A percentile compares a stretch with the other conserved stretches of the same genome.
These are phyloP conservation scores for Megaleporinus macrocephalus DNA, from an alignment of 2,113 vertebrate genomes.

Conservation along the genomic window DNA sequence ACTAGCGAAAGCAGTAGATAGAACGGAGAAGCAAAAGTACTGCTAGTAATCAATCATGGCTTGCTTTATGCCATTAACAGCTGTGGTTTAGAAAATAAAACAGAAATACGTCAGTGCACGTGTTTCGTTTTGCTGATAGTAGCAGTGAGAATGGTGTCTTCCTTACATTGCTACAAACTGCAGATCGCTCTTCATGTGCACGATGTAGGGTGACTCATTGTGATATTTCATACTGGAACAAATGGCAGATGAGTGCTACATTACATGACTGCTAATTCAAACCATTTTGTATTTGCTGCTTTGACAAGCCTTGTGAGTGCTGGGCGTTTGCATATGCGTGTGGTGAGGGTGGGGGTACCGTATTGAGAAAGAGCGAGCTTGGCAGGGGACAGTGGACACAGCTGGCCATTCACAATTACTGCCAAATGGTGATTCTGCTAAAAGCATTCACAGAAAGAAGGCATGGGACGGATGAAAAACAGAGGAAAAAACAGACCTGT, in stretches of 20 bases:
- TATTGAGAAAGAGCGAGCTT: conserved; percentile 3
- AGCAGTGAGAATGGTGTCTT: not conserved
- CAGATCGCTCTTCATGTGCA: not conserved
- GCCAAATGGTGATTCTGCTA: conserved; percentile 39
- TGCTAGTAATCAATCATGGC: not conserved
- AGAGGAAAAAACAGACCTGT: conserved; percentile 7
- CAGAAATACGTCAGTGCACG: not conserved
- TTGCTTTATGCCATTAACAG: too few relatives aligned
- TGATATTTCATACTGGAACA: conserved; percentile 44
- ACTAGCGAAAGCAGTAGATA: not conserved
- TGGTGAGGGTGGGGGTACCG: not conserved
- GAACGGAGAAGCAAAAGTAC: not conserved
- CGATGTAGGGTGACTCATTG: not conserved
- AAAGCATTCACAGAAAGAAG: conserved; percentile 26
- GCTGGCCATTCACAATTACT: conserved; percentile 23
- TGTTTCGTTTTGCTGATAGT: not conserved
- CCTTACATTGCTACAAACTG: not conserved
- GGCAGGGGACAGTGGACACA: conserved; percentile 30
- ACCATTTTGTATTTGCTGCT: conserved; percentile 26
- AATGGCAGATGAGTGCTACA: conserved; percentile 32
- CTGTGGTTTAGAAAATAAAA: too few relatives aligned
- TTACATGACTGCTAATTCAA: conserved; percentile 34
- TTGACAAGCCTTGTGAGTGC: conserved; percentile 11
- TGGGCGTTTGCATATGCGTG: not conserved
- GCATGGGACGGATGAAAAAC: not conserved